These are phyloP conservation scores for Leptopterna dolabrata DNA, from an alignment of 2,888 invertebrate species.

Conservation along the genomic window DNA sequence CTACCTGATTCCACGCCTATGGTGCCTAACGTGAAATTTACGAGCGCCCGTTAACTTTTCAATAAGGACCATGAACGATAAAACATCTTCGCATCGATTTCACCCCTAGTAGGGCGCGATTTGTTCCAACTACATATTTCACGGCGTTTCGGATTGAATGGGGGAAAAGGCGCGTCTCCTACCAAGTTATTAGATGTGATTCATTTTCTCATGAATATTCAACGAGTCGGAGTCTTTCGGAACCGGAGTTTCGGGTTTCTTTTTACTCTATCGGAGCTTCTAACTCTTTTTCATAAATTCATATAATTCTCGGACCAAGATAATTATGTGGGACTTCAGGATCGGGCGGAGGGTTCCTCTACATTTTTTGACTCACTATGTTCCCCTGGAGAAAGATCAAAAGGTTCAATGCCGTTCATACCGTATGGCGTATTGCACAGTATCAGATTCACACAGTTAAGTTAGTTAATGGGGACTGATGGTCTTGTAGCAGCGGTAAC, in stretches of 20 bases:
- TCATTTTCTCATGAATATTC: slow-evolving; percentile 41
- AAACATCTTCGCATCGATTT: slow-evolving; percentile 35
- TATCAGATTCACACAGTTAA: too few species aligned
- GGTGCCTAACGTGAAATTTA: slow-evolving; percentile 26
- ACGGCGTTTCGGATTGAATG: slow-evolving; percentile 33
- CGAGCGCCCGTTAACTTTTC: slow-evolving; percentile 48
- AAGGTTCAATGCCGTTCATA: not conserved
- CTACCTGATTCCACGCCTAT: slow-evolving; percentile 27
- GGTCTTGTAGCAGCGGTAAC: too few species aligned
- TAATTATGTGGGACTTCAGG: slow-evolving; percentile 7
- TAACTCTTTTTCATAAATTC: slow-evolving; percentile 31
- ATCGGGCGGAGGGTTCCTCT: not conserved
- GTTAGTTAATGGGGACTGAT: too few species aligned
- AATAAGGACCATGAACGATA: slow-evolving; percentile 28
- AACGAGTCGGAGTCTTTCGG: not conserved
- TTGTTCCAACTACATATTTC: slow-evolving; percentile 44
- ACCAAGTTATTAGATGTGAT: slow-evolving; percentile 21
- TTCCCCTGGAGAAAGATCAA: not conserved
- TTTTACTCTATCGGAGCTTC: not conserved
- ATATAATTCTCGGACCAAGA: slow-evolving; percentile 6
- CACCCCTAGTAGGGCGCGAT: slow-evolving; percentile 35
- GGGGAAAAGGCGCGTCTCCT: slow-evolving; percentile 14
- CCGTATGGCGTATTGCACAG: too few species aligned
- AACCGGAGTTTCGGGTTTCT: slow-evolving; percentile 38
- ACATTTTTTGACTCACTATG: not conserved